A percentile compares a stretch with the other conserved stretches of the same genome.
phyloP scores from a whole-genome alignment of 2,888 invertebrate species.

The Pseudococcus longispinus region DNA sequence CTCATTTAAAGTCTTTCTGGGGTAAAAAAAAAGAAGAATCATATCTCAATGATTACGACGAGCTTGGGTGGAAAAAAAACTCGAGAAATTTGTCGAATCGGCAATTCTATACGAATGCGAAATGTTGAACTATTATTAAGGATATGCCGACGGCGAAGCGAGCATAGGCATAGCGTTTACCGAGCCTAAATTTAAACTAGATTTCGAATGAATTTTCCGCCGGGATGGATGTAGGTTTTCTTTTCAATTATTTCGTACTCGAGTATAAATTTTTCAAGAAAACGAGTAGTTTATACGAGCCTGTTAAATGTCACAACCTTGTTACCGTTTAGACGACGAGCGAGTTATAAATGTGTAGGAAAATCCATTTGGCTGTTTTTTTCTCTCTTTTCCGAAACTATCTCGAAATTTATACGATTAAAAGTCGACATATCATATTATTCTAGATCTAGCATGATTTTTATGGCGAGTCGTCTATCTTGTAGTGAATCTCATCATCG shows the following conservation, averaged over 20 bases:
- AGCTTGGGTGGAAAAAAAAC: background rate
- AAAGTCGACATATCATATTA: background rate
- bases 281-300: background rate
- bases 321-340: background rate
- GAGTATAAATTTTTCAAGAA: conserved; percentile 1
- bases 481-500: background rate
- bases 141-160: background rate
- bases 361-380: conserved; percentile 3
- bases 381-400: background rate
- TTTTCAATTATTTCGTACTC: conserved; percentile 3
- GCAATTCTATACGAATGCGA: background rate
- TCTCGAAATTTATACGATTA: conserved; percentile 5
- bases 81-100: background rate
- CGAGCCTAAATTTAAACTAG: conserved; percentile 16
- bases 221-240: background rate
- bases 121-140: conserved; percentile 6
- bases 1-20: background rate
- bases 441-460: background rate
- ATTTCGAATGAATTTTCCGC: conserved; percentile 14
- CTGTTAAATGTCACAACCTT: conserved; percentile 18
- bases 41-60: conserved; percentile 14
- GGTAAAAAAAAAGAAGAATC: background rate
- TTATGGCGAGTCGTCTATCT: background rate
- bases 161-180: too few relatives aligned
- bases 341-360: background rate